phyloP scores from a whole-genome alignment of 2,888 invertebrate species.

The Euphydryas editha region DNA sequence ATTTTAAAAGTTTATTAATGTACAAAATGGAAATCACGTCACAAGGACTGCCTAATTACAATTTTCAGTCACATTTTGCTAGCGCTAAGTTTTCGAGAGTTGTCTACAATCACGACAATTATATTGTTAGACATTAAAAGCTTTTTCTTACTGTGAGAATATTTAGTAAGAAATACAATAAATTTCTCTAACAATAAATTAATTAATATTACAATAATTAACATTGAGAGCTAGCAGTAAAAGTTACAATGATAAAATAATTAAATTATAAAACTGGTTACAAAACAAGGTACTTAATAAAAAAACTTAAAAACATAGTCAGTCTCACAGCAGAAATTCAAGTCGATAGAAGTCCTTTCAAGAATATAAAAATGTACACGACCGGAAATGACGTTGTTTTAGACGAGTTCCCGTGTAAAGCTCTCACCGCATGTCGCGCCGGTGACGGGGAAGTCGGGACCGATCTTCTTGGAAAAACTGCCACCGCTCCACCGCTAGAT shows the following conservation, averaged over 20 bases:
- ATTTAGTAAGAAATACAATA: neutral
- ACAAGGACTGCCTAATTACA: constrained; percentile 3
- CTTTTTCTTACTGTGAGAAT: neutral
- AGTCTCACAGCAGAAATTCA: constrained; percentile 6
- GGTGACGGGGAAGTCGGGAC: constrained; percentile 63
- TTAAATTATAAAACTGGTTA: neutral
- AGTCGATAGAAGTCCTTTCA: neutral
- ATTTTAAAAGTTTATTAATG: neutral
- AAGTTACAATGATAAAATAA: neutral
- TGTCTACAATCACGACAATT: constrained; percentile 9
- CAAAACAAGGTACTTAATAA: neutral
- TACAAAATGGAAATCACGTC: constrained; percentile 12
- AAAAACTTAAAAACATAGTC: neutral
- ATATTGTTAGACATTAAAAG: constrained; percentile 8
- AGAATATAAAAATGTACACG: constrained; percentile 1
- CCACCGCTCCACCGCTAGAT: constrained; percentile 63
- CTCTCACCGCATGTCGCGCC: constrained; percentile 65
- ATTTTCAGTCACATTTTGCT: constrained; percentile 10
- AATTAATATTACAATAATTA: no score
- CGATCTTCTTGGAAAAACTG: constrained; percentile 55
- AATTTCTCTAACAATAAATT: neutral
- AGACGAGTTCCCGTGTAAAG: constrained; percentile 50
- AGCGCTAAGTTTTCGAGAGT: constrained; percentile 5
- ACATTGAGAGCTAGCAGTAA: no score
- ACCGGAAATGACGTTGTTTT: constrained; percentile 4